Conservation (phyloP, 2,113 vertebrate species). For the Rissa tridactyla region DNA sequence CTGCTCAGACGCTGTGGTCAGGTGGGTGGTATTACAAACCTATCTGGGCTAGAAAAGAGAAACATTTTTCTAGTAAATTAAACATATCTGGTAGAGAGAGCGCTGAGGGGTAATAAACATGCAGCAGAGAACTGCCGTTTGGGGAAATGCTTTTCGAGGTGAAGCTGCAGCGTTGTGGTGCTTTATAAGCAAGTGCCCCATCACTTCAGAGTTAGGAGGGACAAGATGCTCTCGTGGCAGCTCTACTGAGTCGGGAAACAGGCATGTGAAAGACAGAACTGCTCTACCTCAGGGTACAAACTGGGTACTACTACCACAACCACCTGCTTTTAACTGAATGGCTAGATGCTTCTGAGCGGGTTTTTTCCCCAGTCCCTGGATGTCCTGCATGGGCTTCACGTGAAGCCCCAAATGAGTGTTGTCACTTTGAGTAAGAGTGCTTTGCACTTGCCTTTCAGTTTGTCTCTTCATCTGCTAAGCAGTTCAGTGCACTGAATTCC, state of each 20-base stretch:
- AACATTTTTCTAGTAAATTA: not conserved
- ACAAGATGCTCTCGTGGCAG: not conserved
- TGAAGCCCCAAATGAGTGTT: not conserved
- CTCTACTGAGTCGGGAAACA: not conserved
- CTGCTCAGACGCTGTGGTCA: not conserved
- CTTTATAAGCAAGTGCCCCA: not conserved
- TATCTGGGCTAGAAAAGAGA: not conserved
- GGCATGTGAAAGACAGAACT: not conserved
- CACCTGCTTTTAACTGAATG: not conserved
- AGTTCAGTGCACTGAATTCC: not conserved
- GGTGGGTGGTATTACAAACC: not conserved
- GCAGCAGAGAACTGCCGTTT: not conserved
- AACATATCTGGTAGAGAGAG: not conserved
- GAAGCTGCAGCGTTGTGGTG: accelerated
- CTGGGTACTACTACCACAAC: not conserved
- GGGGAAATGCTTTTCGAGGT: not conserved
- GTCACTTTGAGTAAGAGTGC: not conserved
- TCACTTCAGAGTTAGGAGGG: not conserved
- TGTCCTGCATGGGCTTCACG: not conserved
- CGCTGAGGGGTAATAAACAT: not conserved
- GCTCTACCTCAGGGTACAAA: not conserved
- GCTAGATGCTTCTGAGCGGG: not conserved
- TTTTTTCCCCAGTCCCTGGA: not conserved
- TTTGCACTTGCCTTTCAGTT: not conserved
- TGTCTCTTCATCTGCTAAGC: not conserved